A percentile compares a stretch with the other conserved stretches of the same genome.
Conservation (phyloP, 2,888 invertebrate species). For the Cheilosia variabilis region DNA sequence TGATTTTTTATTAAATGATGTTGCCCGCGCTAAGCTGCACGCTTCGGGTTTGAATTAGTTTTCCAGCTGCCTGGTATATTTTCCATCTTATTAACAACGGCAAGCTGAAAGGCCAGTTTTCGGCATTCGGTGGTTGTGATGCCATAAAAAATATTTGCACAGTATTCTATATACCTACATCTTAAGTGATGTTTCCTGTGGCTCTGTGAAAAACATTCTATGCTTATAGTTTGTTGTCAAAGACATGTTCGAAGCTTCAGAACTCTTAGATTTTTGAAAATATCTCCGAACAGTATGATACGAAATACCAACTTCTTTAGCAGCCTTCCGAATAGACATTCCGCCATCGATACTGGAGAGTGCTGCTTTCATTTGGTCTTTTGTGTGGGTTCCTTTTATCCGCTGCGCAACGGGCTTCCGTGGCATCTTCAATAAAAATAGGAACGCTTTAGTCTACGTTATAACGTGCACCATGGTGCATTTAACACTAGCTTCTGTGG, state of each 20-base stretch:
- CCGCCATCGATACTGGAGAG: slow-evolving; percentile 5
- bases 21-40: too few relatives aligned
- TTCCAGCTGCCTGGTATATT: slow-evolving; percentile 9
- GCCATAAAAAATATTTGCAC: neutral
- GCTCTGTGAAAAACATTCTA: slow-evolving; percentile 1
- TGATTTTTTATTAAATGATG: too few relatives aligned
- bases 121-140: slow-evolving; percentile 4
- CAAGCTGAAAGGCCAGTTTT: slow-evolving; percentile 10
- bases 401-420: neutral
- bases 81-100: neutral
- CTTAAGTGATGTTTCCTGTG: slow-evolving; percentile 6
- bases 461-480: slow-evolving; percentile 25
- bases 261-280: slow-evolving; percentile 5
- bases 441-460: neutral
- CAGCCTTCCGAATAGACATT: slow-evolving; percentile 21
- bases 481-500: slow-evolving; percentile 1
- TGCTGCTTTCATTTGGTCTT: slow-evolving; percentile 20
- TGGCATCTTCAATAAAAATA: neutral
- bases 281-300: slow-evolving; percentile 26
- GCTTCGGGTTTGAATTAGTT: neutral
- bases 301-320: slow-evolving; percentile 6
- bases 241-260: neutral
- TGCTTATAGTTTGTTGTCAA: slow-evolving; percentile 3
- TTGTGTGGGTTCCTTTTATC: slow-evolving; percentile 10
- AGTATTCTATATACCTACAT: neutral